A percentile compares a stretch with the other conserved stretches of the same genome.
Evolutionary conservation across 2,888 invertebrate genomes (phyloP).

Genomic region (Lomographa bimaculata): DNA sequence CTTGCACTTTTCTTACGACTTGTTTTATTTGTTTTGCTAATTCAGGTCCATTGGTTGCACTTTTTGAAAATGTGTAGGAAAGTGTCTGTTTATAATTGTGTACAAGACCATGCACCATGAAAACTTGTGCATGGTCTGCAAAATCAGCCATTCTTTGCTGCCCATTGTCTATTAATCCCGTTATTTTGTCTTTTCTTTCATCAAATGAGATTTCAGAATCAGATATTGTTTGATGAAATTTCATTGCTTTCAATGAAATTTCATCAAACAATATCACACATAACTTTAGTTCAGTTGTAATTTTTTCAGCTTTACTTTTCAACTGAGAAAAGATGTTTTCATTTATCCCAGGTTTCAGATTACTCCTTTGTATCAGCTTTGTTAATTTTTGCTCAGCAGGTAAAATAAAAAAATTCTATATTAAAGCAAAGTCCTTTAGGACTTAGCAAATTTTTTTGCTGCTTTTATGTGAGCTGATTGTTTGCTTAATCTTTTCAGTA

Average conservation of each 20-base stretch:
- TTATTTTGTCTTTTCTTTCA: slow-evolving; percentile 32
- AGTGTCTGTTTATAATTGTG: slow-evolving; percentile 39
- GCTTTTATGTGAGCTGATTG: no score
- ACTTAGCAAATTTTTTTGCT: no score
- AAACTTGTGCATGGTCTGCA: slow-evolving; percentile 39
- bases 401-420: no score
- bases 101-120: slow-evolving; percentile 33
- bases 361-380: not conserved
- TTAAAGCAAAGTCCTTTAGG: no score
- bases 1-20: slow-evolving; percentile 25
- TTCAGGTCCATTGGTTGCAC: slow-evolving; percentile 35
- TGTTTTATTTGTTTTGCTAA: slow-evolving; percentile 31
- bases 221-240: no score
- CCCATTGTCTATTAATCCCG: slow-evolving; percentile 35
- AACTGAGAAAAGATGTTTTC: slow-evolving; percentile 33
- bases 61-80: slow-evolving; percentile 31
- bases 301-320: slow-evolving; percentile 24
- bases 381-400: no score
- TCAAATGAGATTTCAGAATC: slow-evolving; percentile 34
- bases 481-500: no score
- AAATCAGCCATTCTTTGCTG: slow-evolving; percentile 21
- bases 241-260: slow-evolving; percentile 34
- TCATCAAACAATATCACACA: slow-evolving; percentile 39
- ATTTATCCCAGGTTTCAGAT: slow-evolving; percentile 31
- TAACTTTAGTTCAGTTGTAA: slow-evolving; percentile 27